These are phyloP conservation scores for Gallinago nigripennis DNA, from an alignment of 2,797 vertebrate genomes.

Conservation along the genomic window DNA sequence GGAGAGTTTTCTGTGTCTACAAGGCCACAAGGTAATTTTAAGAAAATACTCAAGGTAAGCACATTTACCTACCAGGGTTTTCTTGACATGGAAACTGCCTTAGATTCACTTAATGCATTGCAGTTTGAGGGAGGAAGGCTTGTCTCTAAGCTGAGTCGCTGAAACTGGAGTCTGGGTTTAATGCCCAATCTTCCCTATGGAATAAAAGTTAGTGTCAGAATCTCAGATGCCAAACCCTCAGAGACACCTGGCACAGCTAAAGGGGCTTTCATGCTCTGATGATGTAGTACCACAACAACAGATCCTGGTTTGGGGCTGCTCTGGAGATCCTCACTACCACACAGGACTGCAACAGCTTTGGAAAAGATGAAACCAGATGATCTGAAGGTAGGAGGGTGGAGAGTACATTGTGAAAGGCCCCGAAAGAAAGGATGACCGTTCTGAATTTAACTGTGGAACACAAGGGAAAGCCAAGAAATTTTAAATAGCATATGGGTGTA, in stretches of 20 bases:
- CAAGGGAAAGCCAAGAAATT: not conserved
- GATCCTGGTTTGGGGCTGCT: not conserved
- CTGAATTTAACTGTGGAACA: not conserved
- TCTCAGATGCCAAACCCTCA: not conserved
- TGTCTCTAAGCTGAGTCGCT: not conserved
- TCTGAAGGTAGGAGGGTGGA: not conserved
- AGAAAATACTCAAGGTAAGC: not conserved
- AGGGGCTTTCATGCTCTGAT: not conserved
- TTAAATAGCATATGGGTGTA: not conserved
- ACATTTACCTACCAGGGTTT: not conserved
- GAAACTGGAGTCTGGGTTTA: not conserved
- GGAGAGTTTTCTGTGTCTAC: not conserved
- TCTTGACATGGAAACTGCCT: not conserved
- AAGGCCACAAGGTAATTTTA: not conserved
- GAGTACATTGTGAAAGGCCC: not conserved
- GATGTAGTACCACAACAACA: not conserved
- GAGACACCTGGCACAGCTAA: not conserved
- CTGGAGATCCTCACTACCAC: not conserved
- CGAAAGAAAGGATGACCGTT: not conserved
- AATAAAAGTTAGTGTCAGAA: not conserved
- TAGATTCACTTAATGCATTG: rapidly evolving
- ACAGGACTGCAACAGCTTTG: not conserved
- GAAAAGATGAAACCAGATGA: not conserved
- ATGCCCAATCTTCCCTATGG: not conserved
- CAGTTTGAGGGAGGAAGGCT: not conserved